Evolutionary conservation across 2,888 invertebrate species (phyloP).

Genomic region (Meliscaeva auricollis): DNA sequence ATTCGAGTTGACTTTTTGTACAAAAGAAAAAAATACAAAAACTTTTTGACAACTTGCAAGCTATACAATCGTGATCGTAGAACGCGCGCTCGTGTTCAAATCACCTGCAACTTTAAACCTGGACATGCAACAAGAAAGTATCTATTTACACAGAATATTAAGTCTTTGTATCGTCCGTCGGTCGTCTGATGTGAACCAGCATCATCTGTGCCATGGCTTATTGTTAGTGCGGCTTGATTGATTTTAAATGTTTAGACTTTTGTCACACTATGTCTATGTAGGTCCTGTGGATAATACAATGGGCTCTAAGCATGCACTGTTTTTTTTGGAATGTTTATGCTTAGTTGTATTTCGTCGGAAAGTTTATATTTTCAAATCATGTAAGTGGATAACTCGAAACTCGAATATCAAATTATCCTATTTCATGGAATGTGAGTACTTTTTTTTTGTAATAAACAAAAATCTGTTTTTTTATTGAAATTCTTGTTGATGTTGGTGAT

Average conservation of each 20-base stretch:
- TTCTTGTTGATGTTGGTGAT: neutral
- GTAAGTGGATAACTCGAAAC: constrained; percentile 37
- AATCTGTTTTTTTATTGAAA: constrained; percentile 23
- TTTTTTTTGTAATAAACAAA: neutral
- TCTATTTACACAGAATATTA: constrained; percentile 34
- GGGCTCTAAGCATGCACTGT: constrained; percentile 16
- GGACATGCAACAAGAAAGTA: constrained; percentile 52
- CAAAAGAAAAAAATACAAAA: neutral
- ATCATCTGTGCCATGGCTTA: constrained; percentile 48
- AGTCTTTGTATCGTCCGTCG: too few species aligned
- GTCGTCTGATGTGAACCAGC: constrained; percentile 29
- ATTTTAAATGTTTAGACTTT: constrained; percentile 64
- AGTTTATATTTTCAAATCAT: constrained; percentile 30
- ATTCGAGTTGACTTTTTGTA: constrained; percentile 49
- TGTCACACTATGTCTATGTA: constrained; percentile 49
- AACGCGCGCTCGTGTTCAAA: constrained; percentile 63
- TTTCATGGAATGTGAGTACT: neutral
- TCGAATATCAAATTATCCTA: constrained; percentile 47
- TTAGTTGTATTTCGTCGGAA: constrained; percentile 21
- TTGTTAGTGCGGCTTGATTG: constrained; percentile 53
- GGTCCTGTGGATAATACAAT: constrained; percentile 14
- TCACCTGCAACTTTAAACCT: constrained; percentile 58
- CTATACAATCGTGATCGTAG: constrained; percentile 62
- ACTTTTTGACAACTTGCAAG: constrained; percentile 51
- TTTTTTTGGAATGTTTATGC: constrained; percentile 34